phyloP scores from a whole-genome alignment of 2,888 invertebrate genomes.

The Drosophila fungiperda region DNA sequence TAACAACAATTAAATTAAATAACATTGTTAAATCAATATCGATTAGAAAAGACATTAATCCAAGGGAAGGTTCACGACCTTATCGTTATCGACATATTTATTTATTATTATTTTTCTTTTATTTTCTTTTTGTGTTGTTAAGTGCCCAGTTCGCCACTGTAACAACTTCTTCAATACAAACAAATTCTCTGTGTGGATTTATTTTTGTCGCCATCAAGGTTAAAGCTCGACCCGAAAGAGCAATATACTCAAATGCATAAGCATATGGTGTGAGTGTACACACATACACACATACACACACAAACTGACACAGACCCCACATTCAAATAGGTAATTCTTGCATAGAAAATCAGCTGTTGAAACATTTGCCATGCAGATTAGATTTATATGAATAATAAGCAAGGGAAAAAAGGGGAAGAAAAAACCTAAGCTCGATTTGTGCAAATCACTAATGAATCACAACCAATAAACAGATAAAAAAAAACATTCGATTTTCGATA shows the following conservation, averaged over 20 bases:
- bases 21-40: not conserved
- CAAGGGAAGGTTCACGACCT: not conserved
- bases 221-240: conserved; percentile 40
- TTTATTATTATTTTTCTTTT: not conserved
- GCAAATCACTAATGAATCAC: conserved; percentile 42
- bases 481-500: conserved; percentile 41
- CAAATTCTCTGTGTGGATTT: conserved; percentile 20
- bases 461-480: conserved; percentile 8
- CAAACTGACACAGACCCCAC: not conserved
- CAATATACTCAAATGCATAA: conserved; percentile 15
- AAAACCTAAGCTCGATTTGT: conserved; percentile 16
- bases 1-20: not conserved
- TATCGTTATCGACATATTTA: not conserved
- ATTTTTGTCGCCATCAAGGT: conserved; percentile 52
- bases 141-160: conserved; percentile 30
- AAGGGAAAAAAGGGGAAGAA: not conserved
- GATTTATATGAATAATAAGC: conserved; percentile 18
- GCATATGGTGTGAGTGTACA: not conserved
- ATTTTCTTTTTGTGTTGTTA: conserved; percentile 9
- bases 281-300: not conserved
- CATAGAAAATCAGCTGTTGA: conserved; percentile 21
- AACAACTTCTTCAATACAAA: conserved; percentile 30
- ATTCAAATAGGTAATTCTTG: conserved; percentile 8
- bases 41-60: not conserved
- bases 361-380: conserved; percentile 41